These are phyloP conservation scores for Coracopsis vasa DNA, from an alignment of 2,113 vertebrate genomes.

Conservation along the genomic window DNA sequence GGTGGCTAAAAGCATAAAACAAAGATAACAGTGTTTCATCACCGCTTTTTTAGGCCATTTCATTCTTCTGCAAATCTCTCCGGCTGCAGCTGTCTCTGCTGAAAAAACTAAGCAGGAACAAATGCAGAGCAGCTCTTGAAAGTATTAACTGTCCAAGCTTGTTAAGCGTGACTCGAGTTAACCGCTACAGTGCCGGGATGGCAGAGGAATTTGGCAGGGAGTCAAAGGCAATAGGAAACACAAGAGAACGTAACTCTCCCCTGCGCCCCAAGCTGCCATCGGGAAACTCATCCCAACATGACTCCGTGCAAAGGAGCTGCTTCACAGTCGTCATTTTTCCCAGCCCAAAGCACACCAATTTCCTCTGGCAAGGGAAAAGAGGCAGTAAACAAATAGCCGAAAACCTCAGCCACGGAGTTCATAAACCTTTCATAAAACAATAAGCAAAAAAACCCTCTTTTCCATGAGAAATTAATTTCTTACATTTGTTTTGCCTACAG, in stretches of 20 bases:
- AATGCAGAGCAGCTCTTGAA: slow-evolving; percentile 18
- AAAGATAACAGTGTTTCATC: slow-evolving; percentile 43
- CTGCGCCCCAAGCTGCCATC: not conserved
- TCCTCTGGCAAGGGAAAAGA: not conserved
- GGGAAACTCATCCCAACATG: not conserved
- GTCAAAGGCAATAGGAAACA: not conserved
- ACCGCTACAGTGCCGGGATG: not conserved
- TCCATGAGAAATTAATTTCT: not conserved
- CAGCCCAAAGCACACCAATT: not conserved
- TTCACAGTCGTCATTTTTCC: not conserved
- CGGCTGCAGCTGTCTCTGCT: not conserved
- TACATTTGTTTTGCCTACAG: not conserved
- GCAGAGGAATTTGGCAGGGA: not conserved
- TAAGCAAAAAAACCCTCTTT: not conserved
- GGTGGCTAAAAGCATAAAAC: not conserved
- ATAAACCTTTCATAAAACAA: slow-evolving; percentile 1
- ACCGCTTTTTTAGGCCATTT: not conserved
- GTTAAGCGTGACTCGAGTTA: slow-evolving; percentile 11
- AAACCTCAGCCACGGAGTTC: not conserved
- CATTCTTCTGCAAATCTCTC: not conserved
- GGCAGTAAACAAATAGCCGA: not conserved
- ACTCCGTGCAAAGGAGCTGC: not conserved
- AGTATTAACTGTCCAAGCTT: not conserved
- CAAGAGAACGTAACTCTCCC: not conserved
- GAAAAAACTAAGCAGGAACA: slow-evolving; percentile 9